Percentiles rank a stretch among this genome's conserved stretches.
Evolutionary conservation across 2,888 invertebrate species (phyloP).

Genomic region (Epiblema foenella): DNA sequence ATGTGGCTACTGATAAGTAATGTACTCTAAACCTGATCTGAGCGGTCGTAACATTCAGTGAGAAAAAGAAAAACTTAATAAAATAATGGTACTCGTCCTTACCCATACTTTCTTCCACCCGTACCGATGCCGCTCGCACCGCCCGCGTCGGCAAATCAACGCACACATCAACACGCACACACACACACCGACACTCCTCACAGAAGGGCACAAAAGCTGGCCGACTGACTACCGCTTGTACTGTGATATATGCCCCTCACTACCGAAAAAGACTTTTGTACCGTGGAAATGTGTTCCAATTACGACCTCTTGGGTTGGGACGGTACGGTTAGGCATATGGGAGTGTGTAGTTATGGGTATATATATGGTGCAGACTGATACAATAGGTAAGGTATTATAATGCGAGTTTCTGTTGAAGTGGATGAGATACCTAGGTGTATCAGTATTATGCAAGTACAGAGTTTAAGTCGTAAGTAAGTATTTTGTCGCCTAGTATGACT

Average conservation of each 20-base stretch:
- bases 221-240: conserved; percentile 75
- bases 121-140: conserved; percentile 59
- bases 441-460: no score
- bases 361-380: conserved; percentile 31
- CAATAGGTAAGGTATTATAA: conserved; percentile 25
- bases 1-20: no score
- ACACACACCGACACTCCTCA: conserved; percentile 54
- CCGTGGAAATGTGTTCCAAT: not conserved
- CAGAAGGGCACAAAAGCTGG: conserved; percentile 73
- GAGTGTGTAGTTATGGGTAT: conserved; percentile 24
- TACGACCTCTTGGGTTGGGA: conserved; percentile 5
- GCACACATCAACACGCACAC: conserved; percentile 66
- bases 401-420: conserved; percentile 28
- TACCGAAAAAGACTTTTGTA: conserved; percentile 2
- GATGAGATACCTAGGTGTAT: conserved; percentile 5
- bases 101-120: conserved; percentile 55
- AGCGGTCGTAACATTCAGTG: no score
- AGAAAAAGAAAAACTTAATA: no score
- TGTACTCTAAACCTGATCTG: no score
- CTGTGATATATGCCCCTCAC: conserved; percentile 46
- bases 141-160: conserved; percentile 81
- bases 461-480: no score
- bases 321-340: conserved; percentile 21
- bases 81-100: conserved; percentile 47
- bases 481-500: no score